Conservation (phyloP, 2,113 vertebrate species). For the Papio anubis region DNA sequence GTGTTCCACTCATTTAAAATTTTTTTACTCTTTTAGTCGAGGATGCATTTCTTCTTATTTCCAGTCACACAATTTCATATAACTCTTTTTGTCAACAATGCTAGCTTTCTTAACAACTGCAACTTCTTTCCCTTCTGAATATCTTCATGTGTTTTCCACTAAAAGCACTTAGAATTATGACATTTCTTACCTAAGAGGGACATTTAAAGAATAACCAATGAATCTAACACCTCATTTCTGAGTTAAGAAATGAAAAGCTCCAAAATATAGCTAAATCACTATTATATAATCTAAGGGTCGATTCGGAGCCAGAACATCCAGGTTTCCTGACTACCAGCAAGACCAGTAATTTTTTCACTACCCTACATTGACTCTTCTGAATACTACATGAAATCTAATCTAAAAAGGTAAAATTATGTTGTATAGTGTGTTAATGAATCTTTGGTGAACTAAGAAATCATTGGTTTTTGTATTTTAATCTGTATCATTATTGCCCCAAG, state of each 20-base stretch:
- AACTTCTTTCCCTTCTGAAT: constrained; percentile 22
- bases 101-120: constrained; percentile 50
- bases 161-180: constrained; percentile 35
- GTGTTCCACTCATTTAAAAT: constrained; percentile 1
- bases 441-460: constrained; percentile 14
- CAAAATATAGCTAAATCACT: not conserved
- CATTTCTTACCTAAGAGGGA: not conserved
- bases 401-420: constrained; percentile 21
- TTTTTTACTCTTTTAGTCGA: not conserved
- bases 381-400: constrained; percentile 27
- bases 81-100: constrained; percentile 35
- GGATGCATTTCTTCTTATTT: constrained; percentile 24
- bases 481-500: not conserved
- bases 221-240: constrained; percentile 22
- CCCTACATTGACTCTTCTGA: not conserved
- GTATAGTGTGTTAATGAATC: not conserved
- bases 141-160: constrained; percentile 29
- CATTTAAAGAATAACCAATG: constrained; percentile 1
- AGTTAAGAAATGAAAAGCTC: constrained; percentile 48
- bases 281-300: not conserved
- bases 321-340: constrained; percentile 26
- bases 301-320: not conserved
- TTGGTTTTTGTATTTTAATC: constrained; percentile 16
- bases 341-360: constrained; percentile 22
- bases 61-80: constrained; percentile 23